phyloP scores from a whole-genome alignment of 2,797 vertebrate species.

The Calcarius lapponicus region DNA sequence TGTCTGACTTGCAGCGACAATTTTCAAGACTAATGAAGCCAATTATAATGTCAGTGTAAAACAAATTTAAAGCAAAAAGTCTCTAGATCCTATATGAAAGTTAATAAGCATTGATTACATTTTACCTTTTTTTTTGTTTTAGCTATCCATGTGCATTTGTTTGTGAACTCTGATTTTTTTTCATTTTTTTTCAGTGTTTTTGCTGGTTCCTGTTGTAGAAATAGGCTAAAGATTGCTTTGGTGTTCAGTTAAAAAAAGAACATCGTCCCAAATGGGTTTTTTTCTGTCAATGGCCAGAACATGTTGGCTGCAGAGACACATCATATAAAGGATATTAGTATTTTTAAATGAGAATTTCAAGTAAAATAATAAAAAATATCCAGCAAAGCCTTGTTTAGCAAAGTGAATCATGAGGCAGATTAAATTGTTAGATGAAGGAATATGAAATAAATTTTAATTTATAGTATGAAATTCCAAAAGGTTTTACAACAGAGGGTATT shows the following conservation, averaged over 20 bases:
- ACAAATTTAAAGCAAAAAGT: slow-evolving; percentile 54
- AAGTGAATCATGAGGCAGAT: neutral
- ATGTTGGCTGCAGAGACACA: neutral
- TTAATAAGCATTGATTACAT: slow-evolving; percentile 59
- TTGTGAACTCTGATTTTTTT: neutral
- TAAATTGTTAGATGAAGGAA: neutral
- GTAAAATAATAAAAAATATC: neutral
- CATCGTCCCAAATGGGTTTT: neutral
- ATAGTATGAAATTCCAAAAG: neutral
- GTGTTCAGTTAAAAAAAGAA: neutral
- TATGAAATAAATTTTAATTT: neutral
- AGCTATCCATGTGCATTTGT: neutral
- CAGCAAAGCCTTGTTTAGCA: neutral
- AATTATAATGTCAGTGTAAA: slow-evolving; percentile 66
- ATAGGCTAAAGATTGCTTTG: neutral
- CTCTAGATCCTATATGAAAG: slow-evolving; percentile 58
- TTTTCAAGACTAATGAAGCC: slow-evolving; percentile 72
- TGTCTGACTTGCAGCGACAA: slow-evolving; percentile 70
- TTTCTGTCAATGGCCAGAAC: neutral
- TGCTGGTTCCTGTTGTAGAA: neutral
- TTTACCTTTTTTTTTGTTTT: slow-evolving; percentile 43
- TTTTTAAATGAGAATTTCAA: neutral
- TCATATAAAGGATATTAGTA: neutral
- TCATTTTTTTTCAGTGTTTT: neutral
- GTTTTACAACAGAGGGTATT: neutral